Base-by-base conservation (phyloP, 2,888 invertebrate genomes). In the Papilio gigon region DNA sequence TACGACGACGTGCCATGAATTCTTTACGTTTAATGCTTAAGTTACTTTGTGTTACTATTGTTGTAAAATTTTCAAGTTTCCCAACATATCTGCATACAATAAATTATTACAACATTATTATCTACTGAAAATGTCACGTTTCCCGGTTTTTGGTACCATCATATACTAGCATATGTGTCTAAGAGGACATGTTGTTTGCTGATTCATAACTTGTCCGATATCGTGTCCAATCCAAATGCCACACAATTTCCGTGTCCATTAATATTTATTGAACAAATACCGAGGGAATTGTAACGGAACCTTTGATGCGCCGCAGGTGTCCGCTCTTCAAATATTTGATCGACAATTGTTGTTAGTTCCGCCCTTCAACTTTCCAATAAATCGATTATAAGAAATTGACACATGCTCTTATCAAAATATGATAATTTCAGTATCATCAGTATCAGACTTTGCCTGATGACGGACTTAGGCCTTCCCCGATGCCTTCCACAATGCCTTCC, bases 261-360 rank as follows among this genome's bases (percentile, higher is more conserved):
- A 56, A 56, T 30, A 56, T 56, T 56, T 56, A 56, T 37, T 58
- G 33, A 72, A 71, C 72, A 71, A 73, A 73, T 68, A 68, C 44
- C 47, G 47, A 63, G 70, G 69, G 71, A 77, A 78, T 80, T 77
- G 73, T 72, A 75, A 75, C 71, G 78, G 71, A 77, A 77, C 78
- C 75, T 80, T 80, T 77, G 69, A 77, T 75, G 66, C 69, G 72
- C 72, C 78, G 74, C 79, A 80, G 78, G 80, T 78, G 75, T 78
- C 79, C 78, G 73, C 70, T 78, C 73, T 71, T 80, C 76, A 80
- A 84, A 79, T 82, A 81, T 82, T 74, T 73, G 37, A 68, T 25
- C 17, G 37, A 9, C 35, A 14, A 9, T 68, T 44, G 30, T 47
- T 42, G 58, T 33, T 17, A 27, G 30, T 58, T 35, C 47, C 20